Evolutionary conservation across 2,888 invertebrate genomes (phyloP).

Genomic region (Phytoseiulus persimilis): DNA sequence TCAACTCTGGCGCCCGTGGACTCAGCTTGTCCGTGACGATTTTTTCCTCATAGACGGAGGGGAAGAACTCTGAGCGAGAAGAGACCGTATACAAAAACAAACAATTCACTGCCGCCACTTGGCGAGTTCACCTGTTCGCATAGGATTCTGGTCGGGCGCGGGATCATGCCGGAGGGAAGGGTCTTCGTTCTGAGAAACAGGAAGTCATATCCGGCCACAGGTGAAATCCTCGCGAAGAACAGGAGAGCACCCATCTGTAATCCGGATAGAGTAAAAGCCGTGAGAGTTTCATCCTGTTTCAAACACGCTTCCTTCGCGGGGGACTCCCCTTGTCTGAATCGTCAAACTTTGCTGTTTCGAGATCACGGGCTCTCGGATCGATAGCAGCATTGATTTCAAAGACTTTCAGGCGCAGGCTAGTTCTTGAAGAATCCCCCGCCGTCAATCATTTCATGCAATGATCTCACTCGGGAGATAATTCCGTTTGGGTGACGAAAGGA

Average conservation of each 20-base stretch:
- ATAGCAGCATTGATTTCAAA: too few relatives aligned
- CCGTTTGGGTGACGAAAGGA: too few relatives aligned
- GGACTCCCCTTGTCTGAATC: background rate
- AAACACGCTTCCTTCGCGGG: background rate
- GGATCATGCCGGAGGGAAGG: background rate
- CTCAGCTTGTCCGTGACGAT: background rate
- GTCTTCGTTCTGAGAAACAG: background rate
- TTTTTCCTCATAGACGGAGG: background rate
- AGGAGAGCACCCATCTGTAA: background rate
- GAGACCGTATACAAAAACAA: background rate
- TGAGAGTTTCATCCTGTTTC: background rate
- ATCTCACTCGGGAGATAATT: too few relatives aligned
- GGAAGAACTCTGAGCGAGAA: background rate
- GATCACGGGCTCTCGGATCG: background rate
- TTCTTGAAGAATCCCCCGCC: too few relatives aligned
- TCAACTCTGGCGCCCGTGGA: background rate
- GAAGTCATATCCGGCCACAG: conserved; percentile 5
- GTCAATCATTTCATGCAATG: too few relatives aligned
- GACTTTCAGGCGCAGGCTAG: too few relatives aligned
- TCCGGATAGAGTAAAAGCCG: background rate
- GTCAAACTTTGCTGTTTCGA: background rate
- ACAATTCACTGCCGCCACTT: background rate
- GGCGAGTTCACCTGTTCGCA: background rate
- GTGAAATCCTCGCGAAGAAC: background rate
- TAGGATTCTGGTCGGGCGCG: background rate